Conservation (phyloP, 2,797 vertebrate species). For the Megalops cyprinoides region DNA sequence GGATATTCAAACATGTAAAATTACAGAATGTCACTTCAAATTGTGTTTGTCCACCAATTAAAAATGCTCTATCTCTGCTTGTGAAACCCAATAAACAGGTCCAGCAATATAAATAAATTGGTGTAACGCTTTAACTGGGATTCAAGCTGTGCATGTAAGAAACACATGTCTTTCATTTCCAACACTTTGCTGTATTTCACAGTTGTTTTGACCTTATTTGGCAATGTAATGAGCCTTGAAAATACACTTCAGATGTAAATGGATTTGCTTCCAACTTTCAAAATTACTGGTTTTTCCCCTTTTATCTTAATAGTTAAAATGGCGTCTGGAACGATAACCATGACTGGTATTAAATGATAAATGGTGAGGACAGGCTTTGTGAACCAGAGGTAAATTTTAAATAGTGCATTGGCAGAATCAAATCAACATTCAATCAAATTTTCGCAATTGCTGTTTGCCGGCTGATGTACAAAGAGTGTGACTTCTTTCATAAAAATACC, state of each 20-base stretch:
- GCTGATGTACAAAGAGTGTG: too few species aligned
- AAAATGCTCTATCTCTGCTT: not conserved
- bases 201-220: not conserved
- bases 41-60: not conserved
- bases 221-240: not conserved
- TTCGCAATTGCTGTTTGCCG: not conserved
- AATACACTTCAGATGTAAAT: not conserved
- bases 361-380: not conserved
- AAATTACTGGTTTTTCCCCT: not conserved
- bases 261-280: not conserved
- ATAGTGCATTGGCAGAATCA: not conserved
- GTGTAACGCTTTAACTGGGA: not conserved
- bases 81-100: too few species aligned
- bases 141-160: not conserved
- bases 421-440: not conserved
- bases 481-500: too few species aligned
- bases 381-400: not conserved
- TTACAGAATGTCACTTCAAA: not conserved
- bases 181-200: not conserved
- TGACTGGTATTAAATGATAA: constrained; percentile 3
- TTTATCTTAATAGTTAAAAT: not conserved
- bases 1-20: not conserved
- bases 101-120: not conserved
- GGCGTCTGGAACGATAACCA: not conserved
- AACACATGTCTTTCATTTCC: not conserved